Conservation (phyloP, 1,140 invertebrate species). For the Philopotamus ludificatus region DNA sequence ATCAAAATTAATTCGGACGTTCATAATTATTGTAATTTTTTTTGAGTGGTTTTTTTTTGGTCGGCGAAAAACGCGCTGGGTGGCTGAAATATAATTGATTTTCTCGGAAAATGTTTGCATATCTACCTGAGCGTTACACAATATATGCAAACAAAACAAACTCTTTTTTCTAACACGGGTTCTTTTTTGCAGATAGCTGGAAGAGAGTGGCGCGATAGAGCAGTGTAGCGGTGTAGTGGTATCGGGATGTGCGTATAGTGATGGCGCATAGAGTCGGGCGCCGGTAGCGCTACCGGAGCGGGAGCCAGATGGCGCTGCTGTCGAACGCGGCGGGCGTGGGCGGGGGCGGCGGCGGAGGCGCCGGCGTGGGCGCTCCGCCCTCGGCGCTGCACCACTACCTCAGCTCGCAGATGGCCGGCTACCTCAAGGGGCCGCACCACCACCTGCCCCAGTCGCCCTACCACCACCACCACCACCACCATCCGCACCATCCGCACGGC, state of each 20-base stretch:
- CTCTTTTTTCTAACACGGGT: too few relatives aligned
- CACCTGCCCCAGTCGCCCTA: slow-evolving; percentile 52
- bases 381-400: slow-evolving; percentile 55
- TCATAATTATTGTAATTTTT: too few relatives aligned
- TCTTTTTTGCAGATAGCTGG: too few relatives aligned
- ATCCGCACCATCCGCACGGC: slow-evolving; percentile 52
- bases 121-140: not conserved
- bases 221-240: too few relatives aligned
- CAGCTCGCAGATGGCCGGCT: slow-evolving; percentile 44
- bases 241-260: too few relatives aligned
- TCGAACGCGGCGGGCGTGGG: slow-evolving; percentile 25
- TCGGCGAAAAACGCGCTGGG: too few relatives aligned
- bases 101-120: not conserved
- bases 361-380: slow-evolving; percentile 43
- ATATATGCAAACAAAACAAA: too few relatives aligned
- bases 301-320: slow-evolving; percentile 31
- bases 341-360: slow-evolving; percentile 15
- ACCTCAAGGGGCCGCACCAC: slow-evolving; percentile 50
- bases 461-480: slow-evolving; percentile 52
- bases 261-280: too few relatives aligned
- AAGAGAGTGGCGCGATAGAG: too few relatives aligned
- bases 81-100: not conserved
- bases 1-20: too few relatives aligned
- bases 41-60: too few relatives aligned
- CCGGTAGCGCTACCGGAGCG: too few relatives aligned